Conservation (phyloP, 1,140 invertebrate species). For the Drosophila oshimai region DNA sequence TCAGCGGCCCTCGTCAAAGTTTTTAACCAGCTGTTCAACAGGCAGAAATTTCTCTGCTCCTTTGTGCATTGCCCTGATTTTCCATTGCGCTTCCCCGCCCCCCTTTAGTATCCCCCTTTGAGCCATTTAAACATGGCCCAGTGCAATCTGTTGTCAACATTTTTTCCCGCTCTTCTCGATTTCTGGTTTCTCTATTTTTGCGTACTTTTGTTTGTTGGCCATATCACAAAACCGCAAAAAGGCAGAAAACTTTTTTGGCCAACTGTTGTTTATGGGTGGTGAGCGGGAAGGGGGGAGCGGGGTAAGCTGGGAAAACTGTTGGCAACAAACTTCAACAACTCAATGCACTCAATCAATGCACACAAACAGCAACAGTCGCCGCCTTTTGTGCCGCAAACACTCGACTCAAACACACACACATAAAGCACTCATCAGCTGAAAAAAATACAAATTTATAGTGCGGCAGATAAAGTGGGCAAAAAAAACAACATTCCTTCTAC, state of each 20-base stretch:
- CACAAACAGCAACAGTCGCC: conserved; percentile 46
- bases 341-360: conserved; percentile 80
- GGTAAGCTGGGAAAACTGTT: not conserved
- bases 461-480: conserved; percentile 52
- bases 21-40: conserved; percentile 18
- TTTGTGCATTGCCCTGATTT: not conserved
- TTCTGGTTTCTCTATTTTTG: conserved; percentile 23
- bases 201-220: conserved; percentile 44
- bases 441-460: conserved; percentile 57
- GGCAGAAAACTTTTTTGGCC: conserved; percentile 64
- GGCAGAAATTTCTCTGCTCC: not conserved
- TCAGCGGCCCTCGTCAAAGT: not conserved
- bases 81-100: not conserved
- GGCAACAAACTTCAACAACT: conserved; percentile 74
- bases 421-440: conserved; percentile 53
- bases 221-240: conserved; percentile 73
- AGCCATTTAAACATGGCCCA: conserved; percentile 58
- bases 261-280: conserved; percentile 39
- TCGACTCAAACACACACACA: conserved; percentile 51
- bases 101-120: conserved; percentile 2
- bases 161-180: conserved; percentile 28
- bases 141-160: conserved; percentile 62
- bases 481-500: not conserved
- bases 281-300: not conserved
- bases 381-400: conserved; percentile 73